Percentiles rank a stretch among this genome's conserved stretches.
Conservation (phyloP, 1,140 invertebrate genomes). For the Acyrthosiphon pisum region DNA sequence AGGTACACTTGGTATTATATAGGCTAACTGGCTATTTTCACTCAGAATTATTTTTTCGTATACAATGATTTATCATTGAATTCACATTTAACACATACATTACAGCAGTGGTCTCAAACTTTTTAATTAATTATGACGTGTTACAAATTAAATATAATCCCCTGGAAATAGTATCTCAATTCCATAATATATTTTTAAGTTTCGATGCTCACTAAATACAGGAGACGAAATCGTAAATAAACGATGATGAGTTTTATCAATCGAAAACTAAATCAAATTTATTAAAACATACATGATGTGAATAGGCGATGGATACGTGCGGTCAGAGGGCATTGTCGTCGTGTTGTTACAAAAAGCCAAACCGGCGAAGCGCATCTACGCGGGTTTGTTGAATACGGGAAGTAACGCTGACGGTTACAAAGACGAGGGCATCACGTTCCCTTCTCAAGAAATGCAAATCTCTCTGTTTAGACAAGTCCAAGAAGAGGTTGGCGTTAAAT, state of each 20-base stretch:
- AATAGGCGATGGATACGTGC: slow-evolving; percentile 71
- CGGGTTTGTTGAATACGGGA: slow-evolving; percentile 68
- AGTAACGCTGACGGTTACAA: slow-evolving; percentile 72
- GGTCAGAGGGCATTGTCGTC: slow-evolving; percentile 70
- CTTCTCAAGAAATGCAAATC: slow-evolving; percentile 45
- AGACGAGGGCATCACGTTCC: slow-evolving; percentile 60
- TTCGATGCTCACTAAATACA: not conserved
- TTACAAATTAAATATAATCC: not conserved
- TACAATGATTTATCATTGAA: too few relatives aligned
- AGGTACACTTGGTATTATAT: too few relatives aligned
- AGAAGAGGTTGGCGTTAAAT: slow-evolving; percentile 66
- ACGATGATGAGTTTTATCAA: not conserved
- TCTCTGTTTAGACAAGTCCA: slow-evolving; percentile 53
- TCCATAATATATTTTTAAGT: not conserved
- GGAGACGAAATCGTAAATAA: not conserved
- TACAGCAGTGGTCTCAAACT: not conserved
- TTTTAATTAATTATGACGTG: not conserved
- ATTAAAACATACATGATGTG: not conserved
- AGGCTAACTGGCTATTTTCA: too few relatives aligned
- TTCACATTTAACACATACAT: too few relatives aligned
- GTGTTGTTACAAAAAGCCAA: slow-evolving; percentile 68
- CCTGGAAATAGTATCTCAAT: not conserved
- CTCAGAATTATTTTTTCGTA: too few relatives aligned
- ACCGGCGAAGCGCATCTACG: slow-evolving; percentile 69
- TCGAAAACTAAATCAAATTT: not conserved